These are phyloP conservation scores for Panopea generosa DNA, from an alignment of 2,888 invertebrate species.

Conservation along the genomic window DNA sequence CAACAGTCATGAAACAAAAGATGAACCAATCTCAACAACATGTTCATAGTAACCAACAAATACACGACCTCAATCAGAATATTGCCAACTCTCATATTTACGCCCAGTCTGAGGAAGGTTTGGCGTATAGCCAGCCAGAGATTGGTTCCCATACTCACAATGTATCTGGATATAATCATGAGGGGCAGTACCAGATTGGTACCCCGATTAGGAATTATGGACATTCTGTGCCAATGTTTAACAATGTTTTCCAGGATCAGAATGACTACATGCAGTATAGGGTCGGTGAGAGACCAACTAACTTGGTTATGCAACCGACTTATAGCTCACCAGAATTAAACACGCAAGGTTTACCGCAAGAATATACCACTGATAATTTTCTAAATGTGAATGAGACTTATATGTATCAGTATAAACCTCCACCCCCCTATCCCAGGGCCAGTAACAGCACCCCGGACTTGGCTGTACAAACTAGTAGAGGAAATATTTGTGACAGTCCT, in stretches of 20 bases:
- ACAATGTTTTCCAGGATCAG: constrained; percentile 72
- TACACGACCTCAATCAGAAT: constrained; percentile 64
- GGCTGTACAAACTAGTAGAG: constrained; percentile 86
- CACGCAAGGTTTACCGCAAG: constrained; percentile 75
- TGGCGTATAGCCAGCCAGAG: constrained; percentile 67
- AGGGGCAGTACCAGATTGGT: constrained; percentile 74
- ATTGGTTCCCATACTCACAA: constrained; percentile 53
- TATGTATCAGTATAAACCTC: constrained; percentile 90
- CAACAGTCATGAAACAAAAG: constrained; percentile 93
- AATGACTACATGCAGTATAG: constrained; percentile 68
- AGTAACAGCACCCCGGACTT: constrained; percentile 94
- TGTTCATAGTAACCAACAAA: constrained; percentile 55
- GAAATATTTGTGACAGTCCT: constrained; percentile 74
- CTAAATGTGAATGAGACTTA: constrained; percentile 85
- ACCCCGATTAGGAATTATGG: constrained; percentile 72
- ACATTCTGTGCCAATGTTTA: constrained; percentile 71
- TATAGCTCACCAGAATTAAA: constrained; percentile 85
- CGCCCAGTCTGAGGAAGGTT: constrained; percentile 64
- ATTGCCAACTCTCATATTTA: constrained; percentile 72
- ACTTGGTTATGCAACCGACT: constrained; percentile 82
- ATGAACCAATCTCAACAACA: constrained; percentile 64
- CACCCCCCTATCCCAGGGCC: constrained; percentile 91
- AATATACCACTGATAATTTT: constrained; percentile 68
- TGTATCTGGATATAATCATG: constrained; percentile 56
- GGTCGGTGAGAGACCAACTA: constrained; percentile 72